Percentiles rank a stretch among this genome's conserved stretches.
These are phyloP conservation scores for Mormoops blainvillei DNA, from an alignment of 2,113 vertebrate genomes.

Conservation along the genomic window DNA sequence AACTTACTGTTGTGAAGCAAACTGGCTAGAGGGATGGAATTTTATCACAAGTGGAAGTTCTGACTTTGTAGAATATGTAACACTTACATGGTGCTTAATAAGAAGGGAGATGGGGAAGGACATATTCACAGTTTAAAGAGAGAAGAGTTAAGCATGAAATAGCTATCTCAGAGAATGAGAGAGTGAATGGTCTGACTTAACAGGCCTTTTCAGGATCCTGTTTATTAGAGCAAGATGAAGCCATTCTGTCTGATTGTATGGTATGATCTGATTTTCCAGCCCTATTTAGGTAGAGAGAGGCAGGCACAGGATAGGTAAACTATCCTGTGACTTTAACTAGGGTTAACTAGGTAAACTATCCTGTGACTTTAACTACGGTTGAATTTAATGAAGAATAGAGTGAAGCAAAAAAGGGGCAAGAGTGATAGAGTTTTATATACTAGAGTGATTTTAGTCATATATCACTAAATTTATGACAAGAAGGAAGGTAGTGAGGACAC, in stretches of 20 bases:
- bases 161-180: neutral
- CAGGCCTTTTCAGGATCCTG: neutral
- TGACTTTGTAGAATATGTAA: neutral
- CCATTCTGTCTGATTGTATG: neutral
- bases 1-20: neutral
- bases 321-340: neutral
- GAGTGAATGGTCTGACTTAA: neutral
- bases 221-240: neutral
- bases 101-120: neutral
- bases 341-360: no score
- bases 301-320: neutral
- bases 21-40: neutral
- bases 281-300: neutral
- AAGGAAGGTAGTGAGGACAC: neutral
- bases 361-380: neutral
- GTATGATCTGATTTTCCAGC: neutral
- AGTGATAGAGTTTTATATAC: neutral
- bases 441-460: neutral
- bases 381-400: neutral
- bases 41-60: neutral
- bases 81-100: neutral
- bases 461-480: neutral
- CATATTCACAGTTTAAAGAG: neutral
- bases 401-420: neutral
- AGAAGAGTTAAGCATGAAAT: neutral